Evolutionary conservation across 1,140 invertebrate genomes (phyloP).

Genomic region (Drosophila kurseongensis): DNA sequence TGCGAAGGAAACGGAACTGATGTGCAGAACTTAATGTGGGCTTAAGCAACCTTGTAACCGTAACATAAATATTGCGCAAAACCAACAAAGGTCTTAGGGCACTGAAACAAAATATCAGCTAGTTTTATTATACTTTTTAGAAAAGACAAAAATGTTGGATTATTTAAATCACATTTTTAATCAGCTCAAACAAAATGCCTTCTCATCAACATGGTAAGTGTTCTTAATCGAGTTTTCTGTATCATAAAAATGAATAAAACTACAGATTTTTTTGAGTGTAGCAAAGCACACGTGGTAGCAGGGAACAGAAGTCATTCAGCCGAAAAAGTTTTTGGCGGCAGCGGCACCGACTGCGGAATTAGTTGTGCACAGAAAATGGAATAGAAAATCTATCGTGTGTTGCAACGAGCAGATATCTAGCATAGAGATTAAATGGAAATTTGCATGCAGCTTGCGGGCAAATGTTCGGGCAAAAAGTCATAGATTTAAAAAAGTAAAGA

Average conservation of each 20-base stretch:
- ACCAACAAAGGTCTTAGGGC: slow-evolving; percentile 46
- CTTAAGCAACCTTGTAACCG: slow-evolving; percentile 67
- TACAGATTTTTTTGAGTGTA: not conserved
- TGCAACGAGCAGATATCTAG: slow-evolving; percentile 3
- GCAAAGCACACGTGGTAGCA: slow-evolving; percentile 2
- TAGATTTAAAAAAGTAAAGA: too few species aligned
- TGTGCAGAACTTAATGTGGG: slow-evolving; percentile 49
- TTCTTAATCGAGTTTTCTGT: too few species aligned
- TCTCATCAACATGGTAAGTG: too few species aligned
- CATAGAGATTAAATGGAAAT: slow-evolving; percentile 2
- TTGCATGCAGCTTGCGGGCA: not conserved
- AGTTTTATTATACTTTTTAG: not conserved
- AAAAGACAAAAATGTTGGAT: too few species aligned
- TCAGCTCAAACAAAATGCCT: too few species aligned
- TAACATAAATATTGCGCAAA: slow-evolving; percentile 71
- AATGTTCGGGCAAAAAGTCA: too few species aligned
- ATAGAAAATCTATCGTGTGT: slow-evolving; percentile 8
- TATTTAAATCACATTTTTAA: not conserved
- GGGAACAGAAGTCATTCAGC: slow-evolving; percentile 67
- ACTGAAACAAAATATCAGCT: not conserved
- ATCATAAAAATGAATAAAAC: not conserved
- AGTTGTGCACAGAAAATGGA: slow-evolving; percentile 31
- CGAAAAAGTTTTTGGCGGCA: slow-evolving; percentile 64
- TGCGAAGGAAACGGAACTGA: slow-evolving; percentile 34
- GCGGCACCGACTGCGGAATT: slow-evolving; percentile 48